Percentiles rank a stretch among this genome's conserved stretches.
Evolutionary conservation across 2,888 invertebrate species (phyloP).

Genomic region (Hanleya hanleyi): DNA sequence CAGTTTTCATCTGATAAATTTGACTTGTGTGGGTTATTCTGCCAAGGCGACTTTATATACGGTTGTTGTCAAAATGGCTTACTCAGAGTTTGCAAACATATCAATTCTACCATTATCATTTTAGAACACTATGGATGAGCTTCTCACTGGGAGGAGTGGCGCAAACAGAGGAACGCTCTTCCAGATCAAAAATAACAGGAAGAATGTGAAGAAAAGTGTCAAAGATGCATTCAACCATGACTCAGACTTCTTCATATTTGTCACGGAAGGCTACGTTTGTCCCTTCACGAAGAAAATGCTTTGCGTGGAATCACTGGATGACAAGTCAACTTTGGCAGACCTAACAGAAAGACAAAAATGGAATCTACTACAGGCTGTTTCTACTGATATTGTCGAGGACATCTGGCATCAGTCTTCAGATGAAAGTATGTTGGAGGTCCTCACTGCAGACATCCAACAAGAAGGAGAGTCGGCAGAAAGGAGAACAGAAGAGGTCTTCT

Average conservation of each 20-base stretch:
- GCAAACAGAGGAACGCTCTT: conserved; percentile 37
- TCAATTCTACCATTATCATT: neutral
- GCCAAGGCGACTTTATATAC: neutral
- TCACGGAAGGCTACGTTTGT: conserved; percentile 21
- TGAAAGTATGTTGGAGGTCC: neutral
- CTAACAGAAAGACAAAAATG: neutral
- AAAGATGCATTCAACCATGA: conserved; percentile 32
- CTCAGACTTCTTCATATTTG: conserved; percentile 30
- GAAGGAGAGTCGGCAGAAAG: neutral
- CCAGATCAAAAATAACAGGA: conserved; percentile 28
- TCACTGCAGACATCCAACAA: too few relatives aligned
- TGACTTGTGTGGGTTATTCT: neutral
- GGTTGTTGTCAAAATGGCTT: neutral
- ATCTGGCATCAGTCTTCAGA: neutral
- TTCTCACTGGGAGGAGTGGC: conserved; percentile 26
- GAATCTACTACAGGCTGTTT: neutral
- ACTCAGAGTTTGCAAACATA: neutral
- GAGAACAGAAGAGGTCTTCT: neutral
- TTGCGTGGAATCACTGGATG: conserved; percentile 11
- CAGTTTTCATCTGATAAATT: neutral
- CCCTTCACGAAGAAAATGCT: neutral
- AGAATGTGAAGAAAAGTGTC: conserved; percentile 28
- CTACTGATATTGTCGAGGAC: neutral
- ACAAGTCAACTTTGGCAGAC: neutral
- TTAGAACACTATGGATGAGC: conserved; percentile 31